Evolutionary conservation across 2,113 vertebrate species (phyloP), one percentile per base, ranked within the genome.

Genomic region (Ammodytes marinus): DNA sequence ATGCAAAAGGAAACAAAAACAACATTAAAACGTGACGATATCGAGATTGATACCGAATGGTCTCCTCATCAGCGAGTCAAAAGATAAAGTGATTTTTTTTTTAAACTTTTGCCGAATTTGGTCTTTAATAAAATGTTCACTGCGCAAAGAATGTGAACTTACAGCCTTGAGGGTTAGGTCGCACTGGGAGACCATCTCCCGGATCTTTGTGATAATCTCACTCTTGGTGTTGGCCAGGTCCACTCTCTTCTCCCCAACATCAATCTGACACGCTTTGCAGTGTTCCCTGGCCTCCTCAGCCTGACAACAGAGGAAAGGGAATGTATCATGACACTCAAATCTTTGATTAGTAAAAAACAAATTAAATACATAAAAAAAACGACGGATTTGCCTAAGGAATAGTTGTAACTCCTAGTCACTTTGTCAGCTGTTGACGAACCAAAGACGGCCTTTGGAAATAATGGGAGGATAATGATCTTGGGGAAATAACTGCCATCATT

Each of bases 111-210:
- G 27, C 27, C 27, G 2, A 10, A 17, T 10, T 37, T 45, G 35
- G 12, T 39, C 13, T 10, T 6, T 39, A 45, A 35, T 45, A 42
- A 55, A 77, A 47, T 61, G 54, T 70, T 43, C 8, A 46, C 27
- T 27, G 15, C 35, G 1, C 8, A 39, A 3, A 66, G 57, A 11
- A 9, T 10, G 0, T 4, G 17, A 35, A 92, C 97, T 96, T 93
- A 99, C 98, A 68, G 97, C 98, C 89, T 99, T 99, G 74, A 99
- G 95, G 55, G 98, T 99, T 79, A 99, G 96, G 93, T 99, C 98
- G 73, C 98, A 99, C 88, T 99, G 98, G 81, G 97, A 99, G 89
- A 99, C 95, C 91, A 99, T 95, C 89, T 97, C 96, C 73, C 97
- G 95, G 77, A 99, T 94, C 92, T 99, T 97, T 52, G 96, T 95